Evolutionary conservation across 2,888 invertebrate species (phyloP).

Genomic region (Papilio protenor): DNA sequence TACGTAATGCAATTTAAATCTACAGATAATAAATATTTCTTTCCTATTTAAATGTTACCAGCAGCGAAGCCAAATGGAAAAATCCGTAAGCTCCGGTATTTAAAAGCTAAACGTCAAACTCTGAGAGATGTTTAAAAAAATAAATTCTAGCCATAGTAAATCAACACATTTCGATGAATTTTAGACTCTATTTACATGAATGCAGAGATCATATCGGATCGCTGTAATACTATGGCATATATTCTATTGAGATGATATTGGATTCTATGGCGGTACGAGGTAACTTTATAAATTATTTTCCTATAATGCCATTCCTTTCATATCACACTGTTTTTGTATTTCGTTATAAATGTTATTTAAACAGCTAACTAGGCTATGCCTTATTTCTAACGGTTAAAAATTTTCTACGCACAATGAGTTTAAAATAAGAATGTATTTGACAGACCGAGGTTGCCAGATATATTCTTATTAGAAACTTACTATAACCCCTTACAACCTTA

Average conservation of each 20-base stretch:
- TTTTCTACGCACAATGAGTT: background rate
- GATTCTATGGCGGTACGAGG: constrained; percentile 60
- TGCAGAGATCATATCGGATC: constrained; percentile 27
- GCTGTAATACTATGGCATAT: constrained; percentile 44
- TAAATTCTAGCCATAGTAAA: constrained; percentile 9
- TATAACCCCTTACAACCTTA: constrained; percentile 27
- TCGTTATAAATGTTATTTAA: constrained; percentile 36
- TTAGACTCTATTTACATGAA: background rate
- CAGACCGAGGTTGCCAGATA: background rate
- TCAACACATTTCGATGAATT: constrained; percentile 3
- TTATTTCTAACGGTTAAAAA: constrained; percentile 18
- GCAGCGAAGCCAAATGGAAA: constrained; percentile 44
- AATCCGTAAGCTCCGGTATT: constrained; percentile 47
- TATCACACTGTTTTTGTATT: constrained; percentile 70
- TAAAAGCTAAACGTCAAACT: constrained; percentile 32
- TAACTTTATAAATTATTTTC: constrained; percentile 65
- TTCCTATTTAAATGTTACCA: constrained; percentile 45
- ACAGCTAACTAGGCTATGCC: constrained; percentile 36
- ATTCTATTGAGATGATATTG: constrained; percentile 49
- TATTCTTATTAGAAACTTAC: background rate
- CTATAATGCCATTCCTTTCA: constrained; percentile 57
- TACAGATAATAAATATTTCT: background rate
- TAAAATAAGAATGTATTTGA: background rate
- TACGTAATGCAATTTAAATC: background rate
- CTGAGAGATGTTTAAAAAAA: constrained; percentile 31